Base-by-base conservation (phyloP, 1,140 invertebrate species). In the Tachypleus tridentatus region DNA sequence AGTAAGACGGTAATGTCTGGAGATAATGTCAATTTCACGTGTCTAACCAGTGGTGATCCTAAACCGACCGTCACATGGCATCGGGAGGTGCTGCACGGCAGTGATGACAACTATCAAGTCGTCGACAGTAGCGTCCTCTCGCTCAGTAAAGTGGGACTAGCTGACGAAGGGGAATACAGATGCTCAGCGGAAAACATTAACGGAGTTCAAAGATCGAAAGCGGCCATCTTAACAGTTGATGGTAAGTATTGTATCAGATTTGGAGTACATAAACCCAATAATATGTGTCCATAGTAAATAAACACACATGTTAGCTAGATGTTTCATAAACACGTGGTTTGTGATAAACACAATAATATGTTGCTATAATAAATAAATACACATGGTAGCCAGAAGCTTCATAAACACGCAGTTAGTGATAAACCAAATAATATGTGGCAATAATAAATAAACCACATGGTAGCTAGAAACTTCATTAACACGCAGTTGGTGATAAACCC, bases 1-100 rank as follows among this genome's bases (percentile, higher is more conserved):
- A 91, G 88, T 75, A 91, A 89, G 71, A 89, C 89, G 70, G 91
- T 94, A 76, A 86, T 91, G 57, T 91, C 93, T 70, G 90, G 87
- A 61, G 84, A 89, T 67, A 93, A 93, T 77, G 89, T 94, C 63
- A 89, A 85, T 10, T 79, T 94, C 65, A 85, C 83, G 69, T 94
- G 91, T 78, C 86, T 87, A 74, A 91, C 91, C 67, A 86, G 87
- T 71, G 91, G 91, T 73, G 91, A 87, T 72, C 91, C 91, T 51
- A 82, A 84, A 69, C 91, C 91, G 4, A 86, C 79, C 70, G 89
- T 94, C 72, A 89, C 87, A 76, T 95, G 91, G 91, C 89, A 89
- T 77, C 82, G 91, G 69, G 89, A 93, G 75, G 54, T 49, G 8
- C 48, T 69, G 48, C 64, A 66, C 10, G 61, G 64, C 48, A 64